A percentile compares a stretch with the other conserved stretches of the same genome.
phyloP scores from a whole-genome alignment of 1,140 invertebrate genomes.

The Drosophila virilis region DNA sequence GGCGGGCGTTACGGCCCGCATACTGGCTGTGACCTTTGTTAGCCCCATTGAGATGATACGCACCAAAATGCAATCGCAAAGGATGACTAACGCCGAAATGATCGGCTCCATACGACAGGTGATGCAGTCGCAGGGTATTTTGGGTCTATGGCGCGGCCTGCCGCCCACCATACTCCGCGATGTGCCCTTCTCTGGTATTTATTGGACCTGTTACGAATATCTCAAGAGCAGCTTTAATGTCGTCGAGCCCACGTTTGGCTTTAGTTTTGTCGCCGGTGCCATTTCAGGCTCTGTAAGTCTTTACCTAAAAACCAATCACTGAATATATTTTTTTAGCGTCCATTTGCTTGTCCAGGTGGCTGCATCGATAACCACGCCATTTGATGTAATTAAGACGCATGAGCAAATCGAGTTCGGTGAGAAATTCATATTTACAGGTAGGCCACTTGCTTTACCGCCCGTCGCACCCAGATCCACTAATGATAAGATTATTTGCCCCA shows the following conservation, averaged over 20 bases:
- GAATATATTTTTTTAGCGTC: slow-evolving; percentile 9
- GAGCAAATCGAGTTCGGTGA: slow-evolving; percentile 98
- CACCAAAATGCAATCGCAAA: slow-evolving; percentile 99
- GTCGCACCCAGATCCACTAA: slow-evolving; percentile 22
- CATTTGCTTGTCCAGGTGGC: slow-evolving; percentile 89
- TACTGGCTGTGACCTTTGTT: slow-evolving; percentile 93
- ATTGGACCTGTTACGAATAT: slow-evolving; percentile 97
- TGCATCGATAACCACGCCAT: slow-evolving; percentile 95
- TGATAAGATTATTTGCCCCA: slow-evolving; percentile 64
- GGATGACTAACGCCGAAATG: slow-evolving; percentile 92
- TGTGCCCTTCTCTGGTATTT: slow-evolving; percentile 99
- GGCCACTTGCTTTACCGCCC: slow-evolving; percentile 47
- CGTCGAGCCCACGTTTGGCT: slow-evolving; percentile 89
- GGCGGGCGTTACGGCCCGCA: slow-evolving; percentile 92
- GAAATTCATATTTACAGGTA: slow-evolving; percentile 91
- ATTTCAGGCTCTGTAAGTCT: slow-evolving; percentile 93
- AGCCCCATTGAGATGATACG: slow-evolving; percentile 97
- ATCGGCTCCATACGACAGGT: slow-evolving; percentile 85
- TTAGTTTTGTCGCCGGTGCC: slow-evolving; percentile 94
- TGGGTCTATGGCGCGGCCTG: slow-evolving; percentile 95
- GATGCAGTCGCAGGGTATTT: slow-evolving; percentile 90
- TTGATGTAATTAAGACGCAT: slow-evolving; percentile 99
- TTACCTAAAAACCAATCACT: no score
- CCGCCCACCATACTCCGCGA: slow-evolving; percentile 96
- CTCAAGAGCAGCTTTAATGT: slow-evolving; percentile 89